Percentiles rank a stretch among this genome's conserved stretches.
phyloP scores from a whole-genome alignment of 2,113 vertebrate genomes.

The Nesogale talazaci region DNA sequence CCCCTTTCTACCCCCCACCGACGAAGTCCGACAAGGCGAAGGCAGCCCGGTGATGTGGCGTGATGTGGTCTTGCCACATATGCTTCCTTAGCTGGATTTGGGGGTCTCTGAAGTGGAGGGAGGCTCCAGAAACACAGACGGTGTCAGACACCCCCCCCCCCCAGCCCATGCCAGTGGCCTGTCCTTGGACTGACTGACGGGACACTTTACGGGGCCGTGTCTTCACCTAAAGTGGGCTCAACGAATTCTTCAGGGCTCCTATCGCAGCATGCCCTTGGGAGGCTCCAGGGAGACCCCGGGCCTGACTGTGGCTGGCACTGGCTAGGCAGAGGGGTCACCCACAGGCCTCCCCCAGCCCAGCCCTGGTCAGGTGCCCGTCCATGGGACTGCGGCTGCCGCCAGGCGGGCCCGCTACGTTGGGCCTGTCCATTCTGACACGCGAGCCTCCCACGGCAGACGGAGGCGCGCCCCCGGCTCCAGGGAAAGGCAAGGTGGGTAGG shows the following conservation, averaged over 20 bases:
- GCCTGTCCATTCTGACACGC: rapidly evolving
- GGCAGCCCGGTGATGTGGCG: not conserved
- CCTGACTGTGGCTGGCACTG: not conserved
- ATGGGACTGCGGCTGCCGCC: not conserved
- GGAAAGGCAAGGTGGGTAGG: too few species aligned
- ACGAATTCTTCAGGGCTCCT: too few species aligned
- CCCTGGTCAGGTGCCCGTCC: not conserved
- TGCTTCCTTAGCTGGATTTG: not conserved
- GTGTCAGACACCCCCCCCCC: too few species aligned
- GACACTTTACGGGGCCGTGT: not conserved
- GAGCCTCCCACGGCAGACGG: not conserved
- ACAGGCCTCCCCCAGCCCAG: not conserved
- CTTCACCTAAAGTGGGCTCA: too few species aligned
- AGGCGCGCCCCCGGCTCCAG: not conserved
- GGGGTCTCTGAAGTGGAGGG: not conserved
- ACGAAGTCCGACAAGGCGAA: constrained; percentile 4
- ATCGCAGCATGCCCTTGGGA: not conserved
- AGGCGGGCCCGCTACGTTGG: not conserved
- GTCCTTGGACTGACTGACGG: constrained; percentile 1
- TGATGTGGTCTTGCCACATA: not conserved
- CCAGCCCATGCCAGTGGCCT: not conserved
- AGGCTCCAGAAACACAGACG: not conserved
- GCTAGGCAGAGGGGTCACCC: not conserved
- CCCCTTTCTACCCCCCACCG: not conserved
- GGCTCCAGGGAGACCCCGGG: not conserved